Evolutionary conservation across 64 coral and sea anemone species (phyloP).

Genomic region (Trachythela sp.): DNA sequence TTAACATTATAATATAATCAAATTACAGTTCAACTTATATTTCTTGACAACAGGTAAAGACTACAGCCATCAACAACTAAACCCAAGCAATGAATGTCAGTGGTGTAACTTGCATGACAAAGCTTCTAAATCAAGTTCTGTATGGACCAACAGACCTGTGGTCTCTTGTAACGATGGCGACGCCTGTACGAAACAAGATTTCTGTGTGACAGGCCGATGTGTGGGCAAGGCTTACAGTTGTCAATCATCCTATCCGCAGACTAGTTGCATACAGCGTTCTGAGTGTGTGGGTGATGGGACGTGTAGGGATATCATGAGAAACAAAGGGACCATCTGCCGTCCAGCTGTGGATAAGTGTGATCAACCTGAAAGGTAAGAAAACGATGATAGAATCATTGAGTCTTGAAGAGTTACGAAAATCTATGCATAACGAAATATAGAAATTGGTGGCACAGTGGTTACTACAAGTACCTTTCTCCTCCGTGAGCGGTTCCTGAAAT

Average conservation of each 20-base stretch:
- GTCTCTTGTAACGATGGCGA: conserved; percentile 65
- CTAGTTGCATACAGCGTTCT: conserved; percentile 67
- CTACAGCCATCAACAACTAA: conserved; percentile 60
- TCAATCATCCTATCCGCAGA: conserved; percentile 52
- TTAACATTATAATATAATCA: background rate
- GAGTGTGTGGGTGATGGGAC: conserved; percentile 78
- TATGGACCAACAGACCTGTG: conserved; percentile 63
- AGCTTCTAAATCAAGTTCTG: conserved; percentile 24
- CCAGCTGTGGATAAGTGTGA: conserved; percentile 68
- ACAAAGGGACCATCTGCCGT: conserved; percentile 62
- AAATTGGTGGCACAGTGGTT: too few species aligned
- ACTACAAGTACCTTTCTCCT: too few species aligned
- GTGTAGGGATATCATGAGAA: conserved; percentile 47
- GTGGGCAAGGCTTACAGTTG: conserved; percentile 67
- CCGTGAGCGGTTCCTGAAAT: too few species aligned
- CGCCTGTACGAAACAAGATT: conserved; percentile 68
- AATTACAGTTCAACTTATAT: background rate
- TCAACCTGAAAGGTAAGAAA: conserved; percentile 64
- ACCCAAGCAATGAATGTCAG: conserved; percentile 74
- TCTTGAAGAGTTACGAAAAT: too few species aligned
- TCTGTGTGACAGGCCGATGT: conserved; percentile 45
- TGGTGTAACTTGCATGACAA: conserved; percentile 78
- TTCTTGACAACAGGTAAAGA: conserved; percentile 52
- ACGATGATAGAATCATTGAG: too few species aligned
- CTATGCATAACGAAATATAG: too few species aligned